Base-by-base conservation (phyloP, 1,140 invertebrate species). In the Druon quercuslanigerum region DNA sequence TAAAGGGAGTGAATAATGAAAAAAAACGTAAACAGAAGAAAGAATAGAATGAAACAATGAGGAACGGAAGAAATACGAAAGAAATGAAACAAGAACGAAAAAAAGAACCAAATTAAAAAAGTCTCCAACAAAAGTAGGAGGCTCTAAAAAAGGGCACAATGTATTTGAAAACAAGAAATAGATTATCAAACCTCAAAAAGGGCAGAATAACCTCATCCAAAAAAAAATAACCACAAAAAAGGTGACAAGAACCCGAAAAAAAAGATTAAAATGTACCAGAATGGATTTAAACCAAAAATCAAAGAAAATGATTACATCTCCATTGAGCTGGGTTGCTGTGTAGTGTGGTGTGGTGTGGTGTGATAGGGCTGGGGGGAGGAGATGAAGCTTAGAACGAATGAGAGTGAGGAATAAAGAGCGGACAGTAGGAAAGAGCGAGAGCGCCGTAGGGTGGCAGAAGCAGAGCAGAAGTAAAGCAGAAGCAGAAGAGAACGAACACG, bases 401-500 rank as follows among this genome's bases (percentile, higher is more conserved):
- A 57, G 56, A 57, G 19, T 57, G n/a, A 54, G 52, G 16, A 54
- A 54, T 54, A 54, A 54, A 54, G 52, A 17, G 52, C 52, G 52
- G 52, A 54, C 9, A 54, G 52, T n/a, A 19, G 56, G 76, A 78
- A 75, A 79, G 66, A 77, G 81, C 81, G 82, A 54, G 78, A 77
- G 80, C 77, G 83, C 57, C 77, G 20, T 54, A 20, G 76, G 77
- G 72, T 80, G 78, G 79, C 7, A 11, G 40, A 46, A 46, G 9
- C 40, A 46, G 40, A 46, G 80, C 72, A 76, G 73, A 77, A 51
- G 51, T 17, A 71, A 85, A 83, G 84, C 83, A 75, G 85, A 66
- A 66, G 60, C 33, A 66, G 60, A 66, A 79, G 74, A 76, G 73
- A 60, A 50, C 16, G 71, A 85, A 81, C 82, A 82, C 72, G 85